Evolutionary conservation across 2,888 invertebrate genomes (phyloP).

Genomic region (Emmelina monodactyla): DNA sequence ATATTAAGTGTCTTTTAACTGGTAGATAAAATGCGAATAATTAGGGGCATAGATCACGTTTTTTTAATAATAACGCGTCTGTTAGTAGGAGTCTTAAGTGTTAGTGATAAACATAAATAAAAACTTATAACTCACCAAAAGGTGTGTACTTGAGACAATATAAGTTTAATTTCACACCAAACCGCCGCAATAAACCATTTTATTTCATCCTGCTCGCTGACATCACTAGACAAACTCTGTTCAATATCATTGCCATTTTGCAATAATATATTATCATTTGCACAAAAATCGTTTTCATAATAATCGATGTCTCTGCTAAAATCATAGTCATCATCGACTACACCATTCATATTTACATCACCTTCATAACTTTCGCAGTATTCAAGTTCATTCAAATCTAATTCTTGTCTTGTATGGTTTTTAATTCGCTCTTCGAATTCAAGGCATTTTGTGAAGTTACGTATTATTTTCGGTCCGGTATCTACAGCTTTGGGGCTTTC

Average conservation of each 20-base stretch:
- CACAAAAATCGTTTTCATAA: neutral
- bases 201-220: neutral
- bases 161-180: conserved; percentile 20
- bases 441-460: conserved; percentile 24
- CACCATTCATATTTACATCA: no score
- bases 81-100: no score
- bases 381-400: conserved; percentile 5
- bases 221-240: neutral
- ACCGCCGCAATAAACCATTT: neutral
- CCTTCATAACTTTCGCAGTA: conserved; percentile 7
- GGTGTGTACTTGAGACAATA: conserved; percentile 20
- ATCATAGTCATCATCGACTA: conserved; percentile 7
- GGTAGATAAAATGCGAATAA: no score
- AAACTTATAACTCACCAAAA: conserved; percentile 40
- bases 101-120: no score
- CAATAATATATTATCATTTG: neutral
- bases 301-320: neutral
- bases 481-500: no score
- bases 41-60: no score
- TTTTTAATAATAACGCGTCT: no score
- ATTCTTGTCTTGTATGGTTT: conserved; percentile 8
- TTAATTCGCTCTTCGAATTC: conserved; percentile 25
- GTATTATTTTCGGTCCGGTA: conserved; percentile 27
- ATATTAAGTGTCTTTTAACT: no score
- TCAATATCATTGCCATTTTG: neutral